A percentile compares a stretch with the other conserved stretches of the same genome.
These are phyloP conservation scores for Yponomeuta evonymella DNA, from an alignment of 2,888 invertebrate genomes.

Conservation along the genomic window DNA sequence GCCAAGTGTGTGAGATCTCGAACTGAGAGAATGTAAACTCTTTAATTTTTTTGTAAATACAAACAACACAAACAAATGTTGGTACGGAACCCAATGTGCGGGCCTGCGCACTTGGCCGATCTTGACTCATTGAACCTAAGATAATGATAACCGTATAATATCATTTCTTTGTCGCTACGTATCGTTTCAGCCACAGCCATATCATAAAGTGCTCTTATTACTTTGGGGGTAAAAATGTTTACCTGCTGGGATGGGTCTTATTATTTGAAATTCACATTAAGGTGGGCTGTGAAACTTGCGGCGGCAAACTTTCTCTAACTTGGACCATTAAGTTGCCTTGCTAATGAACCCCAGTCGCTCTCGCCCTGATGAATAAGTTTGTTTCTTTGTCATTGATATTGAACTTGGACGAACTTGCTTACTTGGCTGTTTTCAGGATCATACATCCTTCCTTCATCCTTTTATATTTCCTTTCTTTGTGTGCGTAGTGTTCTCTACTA, in stretches of 20 bases:
- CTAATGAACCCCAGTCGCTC: constrained; percentile 34
- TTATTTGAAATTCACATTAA: constrained; percentile 11
- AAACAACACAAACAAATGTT: too few relatives aligned
- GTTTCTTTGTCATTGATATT: constrained; percentile 31
- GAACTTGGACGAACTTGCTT: constrained; percentile 19
- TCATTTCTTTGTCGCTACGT: background rate
- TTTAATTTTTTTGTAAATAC: too few relatives aligned
- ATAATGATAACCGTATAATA: too few relatives aligned
- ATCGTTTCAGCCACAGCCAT: background rate
- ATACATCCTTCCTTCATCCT: background rate
- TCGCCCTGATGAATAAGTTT: constrained; percentile 33
- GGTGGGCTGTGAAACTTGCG: constrained; percentile 23
- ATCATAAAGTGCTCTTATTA: constrained; percentile 3
- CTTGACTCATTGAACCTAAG: too few relatives aligned
- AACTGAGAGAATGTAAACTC: too few relatives aligned
- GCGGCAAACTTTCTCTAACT: constrained; percentile 36
- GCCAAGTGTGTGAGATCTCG: too few relatives aligned
- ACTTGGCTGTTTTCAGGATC: background rate
- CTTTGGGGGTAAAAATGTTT: constrained; percentile 3
- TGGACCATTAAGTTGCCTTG: constrained; percentile 40
- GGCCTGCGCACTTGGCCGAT: too few relatives aligned
- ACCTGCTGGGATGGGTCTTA: constrained; percentile 7
- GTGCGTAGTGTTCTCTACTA: too few relatives aligned
- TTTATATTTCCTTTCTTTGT: too few relatives aligned
- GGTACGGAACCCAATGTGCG: too few relatives aligned